Evolutionary conservation across 2,113 vertebrate genomes (phyloP).

Genomic region (Zosterops pallidus): DNA sequence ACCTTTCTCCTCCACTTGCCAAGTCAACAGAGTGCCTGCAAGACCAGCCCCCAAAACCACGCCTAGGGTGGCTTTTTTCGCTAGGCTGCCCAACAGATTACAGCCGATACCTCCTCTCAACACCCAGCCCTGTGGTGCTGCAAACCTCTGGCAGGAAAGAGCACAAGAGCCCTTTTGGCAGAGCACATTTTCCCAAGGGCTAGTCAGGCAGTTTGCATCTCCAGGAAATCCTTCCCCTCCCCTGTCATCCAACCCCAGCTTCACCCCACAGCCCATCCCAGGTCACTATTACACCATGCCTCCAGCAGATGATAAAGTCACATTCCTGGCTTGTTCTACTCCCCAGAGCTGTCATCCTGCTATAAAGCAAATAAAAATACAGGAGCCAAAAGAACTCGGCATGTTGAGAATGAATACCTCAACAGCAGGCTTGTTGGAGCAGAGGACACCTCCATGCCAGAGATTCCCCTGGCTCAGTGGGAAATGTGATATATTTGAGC

Average conservation of each 20-base stretch:
- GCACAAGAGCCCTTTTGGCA: not conserved
- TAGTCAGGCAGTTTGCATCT: not conserved
- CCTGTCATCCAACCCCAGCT: not conserved
- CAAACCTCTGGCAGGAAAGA: not conserved
- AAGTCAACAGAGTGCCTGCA: not conserved
- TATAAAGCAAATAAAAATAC: not conserved
- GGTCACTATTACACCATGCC: not conserved
- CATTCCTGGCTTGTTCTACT: not conserved
- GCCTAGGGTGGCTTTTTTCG: not conserved
- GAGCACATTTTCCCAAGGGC: not conserved
- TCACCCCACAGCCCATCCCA: not conserved
- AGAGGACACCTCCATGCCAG: not conserved
- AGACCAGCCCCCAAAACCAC: not conserved
- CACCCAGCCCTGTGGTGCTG: not conserved
- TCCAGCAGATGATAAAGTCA: slow-evolving; percentile 22
- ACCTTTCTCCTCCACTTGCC: not conserved
- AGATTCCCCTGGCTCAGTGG: not conserved
- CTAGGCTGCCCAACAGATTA: not conserved
- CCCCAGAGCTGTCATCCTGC: not conserved
- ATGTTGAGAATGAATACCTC: not conserved
- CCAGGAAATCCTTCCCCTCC: slow-evolving; percentile 39
- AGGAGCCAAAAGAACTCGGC: not conserved
- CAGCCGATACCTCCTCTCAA: not conserved
- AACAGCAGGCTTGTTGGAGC: not conserved
- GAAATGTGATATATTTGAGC: not conserved